These are phyloP conservation scores for Phyllotreta striolata DNA, from an alignment of 2,888 invertebrate genomes.

Conservation along the genomic window DNA sequence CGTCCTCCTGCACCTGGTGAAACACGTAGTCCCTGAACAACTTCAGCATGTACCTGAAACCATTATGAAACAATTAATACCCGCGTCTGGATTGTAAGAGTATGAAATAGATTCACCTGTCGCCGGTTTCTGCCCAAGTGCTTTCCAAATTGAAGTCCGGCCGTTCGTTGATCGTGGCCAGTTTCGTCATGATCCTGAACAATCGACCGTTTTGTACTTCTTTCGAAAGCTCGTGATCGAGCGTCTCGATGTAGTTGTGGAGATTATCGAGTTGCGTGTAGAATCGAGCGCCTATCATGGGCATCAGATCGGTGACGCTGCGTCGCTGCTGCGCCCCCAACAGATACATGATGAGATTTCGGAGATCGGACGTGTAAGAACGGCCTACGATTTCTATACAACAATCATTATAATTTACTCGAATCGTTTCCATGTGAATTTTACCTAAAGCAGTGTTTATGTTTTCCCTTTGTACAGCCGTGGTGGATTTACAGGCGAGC, in stretches of 20 bases:
- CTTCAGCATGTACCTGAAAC: slow-evolving; percentile 85
- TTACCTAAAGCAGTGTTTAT: slow-evolving; percentile 77
- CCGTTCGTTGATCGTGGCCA: slow-evolving; percentile 94
- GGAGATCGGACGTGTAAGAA: slow-evolving; percentile 91
- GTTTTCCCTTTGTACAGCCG: slow-evolving; percentile 87
- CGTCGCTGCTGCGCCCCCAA: slow-evolving; percentile 73
- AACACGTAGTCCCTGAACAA: slow-evolving; percentile 97
- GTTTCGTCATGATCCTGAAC: slow-evolving; percentile 87
- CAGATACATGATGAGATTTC: slow-evolving; percentile 92
- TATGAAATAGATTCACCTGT: slow-evolving; percentile 65
- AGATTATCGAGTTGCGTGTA: slow-evolving; percentile 94
- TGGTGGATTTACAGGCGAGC: slow-evolving; percentile 90
- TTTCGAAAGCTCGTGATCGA: slow-evolving; percentile 89
- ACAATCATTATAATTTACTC: not conserved
- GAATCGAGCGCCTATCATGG: slow-evolving; percentile 98
- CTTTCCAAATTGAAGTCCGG: slow-evolving; percentile 93
- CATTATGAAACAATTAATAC: not conserved
- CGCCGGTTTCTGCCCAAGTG: slow-evolving; percentile 97
- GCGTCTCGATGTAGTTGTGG: slow-evolving; percentile 84
- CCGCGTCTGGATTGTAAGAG: too few relatives aligned
- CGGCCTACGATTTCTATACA: slow-evolving; percentile 79
- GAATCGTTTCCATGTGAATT: not conserved
- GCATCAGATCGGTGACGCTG: slow-evolving; percentile 96
- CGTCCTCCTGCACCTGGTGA: slow-evolving; percentile 93
- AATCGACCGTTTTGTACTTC: slow-evolving; percentile 96